A percentile compares a stretch with the other conserved stretches of the same genome.
Conservation (phyloP, 2,888 invertebrate genomes). For the Cyrtodaria siliqua region DNA sequence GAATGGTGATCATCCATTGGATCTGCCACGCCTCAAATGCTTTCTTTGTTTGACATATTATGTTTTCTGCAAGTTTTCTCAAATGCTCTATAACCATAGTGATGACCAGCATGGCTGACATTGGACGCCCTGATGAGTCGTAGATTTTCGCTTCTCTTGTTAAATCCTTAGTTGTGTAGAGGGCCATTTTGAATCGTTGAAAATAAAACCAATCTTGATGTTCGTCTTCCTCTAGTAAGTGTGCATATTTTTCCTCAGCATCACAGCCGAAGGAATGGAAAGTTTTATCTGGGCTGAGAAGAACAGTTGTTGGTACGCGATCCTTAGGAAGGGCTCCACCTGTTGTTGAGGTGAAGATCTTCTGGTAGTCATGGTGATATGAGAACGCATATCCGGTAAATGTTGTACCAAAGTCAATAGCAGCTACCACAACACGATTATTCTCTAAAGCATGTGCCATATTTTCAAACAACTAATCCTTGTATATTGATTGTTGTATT, state of each 20-base stretch:
- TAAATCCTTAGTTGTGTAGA: background rate
- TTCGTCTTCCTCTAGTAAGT: background rate
- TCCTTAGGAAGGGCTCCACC: background rate
- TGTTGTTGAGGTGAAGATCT: too few relatives aligned
- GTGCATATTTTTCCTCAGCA: background rate
- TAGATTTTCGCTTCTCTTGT: background rate
- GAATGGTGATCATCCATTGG: constrained; percentile 18
- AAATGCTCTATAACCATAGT: background rate
- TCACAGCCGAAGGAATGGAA: constrained; percentile 7
- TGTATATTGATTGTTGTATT: too few relatives aligned
- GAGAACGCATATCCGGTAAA: too few relatives aligned
- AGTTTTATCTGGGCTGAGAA: constrained; percentile 2
- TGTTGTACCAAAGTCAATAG: too few relatives aligned
- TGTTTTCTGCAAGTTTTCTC: background rate
- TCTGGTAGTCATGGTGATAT: too few relatives aligned
- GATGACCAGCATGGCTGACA: constrained; percentile 10
- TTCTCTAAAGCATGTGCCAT: too few relatives aligned
- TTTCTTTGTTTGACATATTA: background rate
- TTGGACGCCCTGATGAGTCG: background rate
- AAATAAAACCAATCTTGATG: background rate
- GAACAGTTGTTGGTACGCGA: constrained; percentile 7
- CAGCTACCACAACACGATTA: too few relatives aligned
- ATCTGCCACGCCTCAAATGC: background rate
- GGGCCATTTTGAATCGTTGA: constrained; percentile 8
- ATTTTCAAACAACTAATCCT: too few relatives aligned